Percentiles rank a stretch among this genome's conserved stretches.
phyloP scores from a whole-genome alignment of 2,113 vertebrate species.

The Hyperopisus bebe region DNA sequence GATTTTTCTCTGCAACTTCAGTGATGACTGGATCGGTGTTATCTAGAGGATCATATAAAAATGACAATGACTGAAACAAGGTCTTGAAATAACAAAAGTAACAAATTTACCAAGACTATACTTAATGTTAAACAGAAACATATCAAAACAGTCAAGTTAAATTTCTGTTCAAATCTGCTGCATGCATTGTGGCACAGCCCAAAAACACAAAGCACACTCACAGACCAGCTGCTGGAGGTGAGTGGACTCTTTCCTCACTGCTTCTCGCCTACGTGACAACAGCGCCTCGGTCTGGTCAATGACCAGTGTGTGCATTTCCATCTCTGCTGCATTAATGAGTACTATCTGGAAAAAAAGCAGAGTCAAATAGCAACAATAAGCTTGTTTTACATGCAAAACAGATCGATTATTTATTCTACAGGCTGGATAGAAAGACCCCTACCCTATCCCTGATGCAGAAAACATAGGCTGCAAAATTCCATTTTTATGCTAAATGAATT shows the following conservation, averaged over 20 bases:
- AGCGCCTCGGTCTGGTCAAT: constrained; percentile 60
- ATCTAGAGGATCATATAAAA: constrained; percentile 32
- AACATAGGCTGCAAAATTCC: neutral
- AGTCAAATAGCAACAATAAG: neutral
- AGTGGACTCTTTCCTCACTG: constrained; percentile 63
- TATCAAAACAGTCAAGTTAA: neutral
- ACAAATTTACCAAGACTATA: neutral
- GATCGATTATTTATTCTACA: neutral
- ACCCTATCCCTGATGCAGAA: neutral
- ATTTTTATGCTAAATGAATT: neutral
- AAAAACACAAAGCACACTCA: constrained; percentile 43
- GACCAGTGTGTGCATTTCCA: constrained; percentile 66
- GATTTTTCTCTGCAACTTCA: constrained; percentile 17
- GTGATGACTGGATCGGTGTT: constrained; percentile 32
- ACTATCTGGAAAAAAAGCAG: constrained; percentile 58
- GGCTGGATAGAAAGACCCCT: neutral
- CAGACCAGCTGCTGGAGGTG: constrained; percentile 65
- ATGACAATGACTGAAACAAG: neutral
- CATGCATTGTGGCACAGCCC: neutral
- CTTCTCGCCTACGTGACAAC: constrained; percentile 65
- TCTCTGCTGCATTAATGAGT: constrained; percentile 70
- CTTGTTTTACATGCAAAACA: neutral
- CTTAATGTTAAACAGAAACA: neutral
- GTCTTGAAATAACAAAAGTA: neutral
- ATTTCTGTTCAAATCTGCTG: neutral